phyloP scores from a whole-genome alignment of 1,140 invertebrate species.

The Cyclargus thomasi region DNA sequence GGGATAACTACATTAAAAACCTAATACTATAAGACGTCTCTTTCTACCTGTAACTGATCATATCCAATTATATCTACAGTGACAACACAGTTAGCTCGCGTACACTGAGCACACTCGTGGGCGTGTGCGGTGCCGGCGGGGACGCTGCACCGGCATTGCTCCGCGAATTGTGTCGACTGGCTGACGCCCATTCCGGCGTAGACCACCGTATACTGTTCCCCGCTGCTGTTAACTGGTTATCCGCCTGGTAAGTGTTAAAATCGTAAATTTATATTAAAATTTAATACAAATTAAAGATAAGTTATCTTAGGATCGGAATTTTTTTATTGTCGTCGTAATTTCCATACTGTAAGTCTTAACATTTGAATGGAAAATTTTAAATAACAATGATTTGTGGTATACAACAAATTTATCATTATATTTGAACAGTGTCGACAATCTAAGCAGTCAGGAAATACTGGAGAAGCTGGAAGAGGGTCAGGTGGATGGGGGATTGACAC shows the following conservation, averaged over 20 bases:
- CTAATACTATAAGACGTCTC: too few relatives aligned
- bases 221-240: conserved; percentile 87
- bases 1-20: too few relatives aligned
- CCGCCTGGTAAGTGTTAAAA: conserved; percentile 74
- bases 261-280: background rate
- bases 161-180: conserved; percentile 87
- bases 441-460: conserved; percentile 56
- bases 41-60: too few relatives aligned
- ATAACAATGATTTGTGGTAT: too few relatives aligned
- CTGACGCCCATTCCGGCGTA: conserved; percentile 84
- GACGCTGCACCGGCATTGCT: conserved; percentile 86
- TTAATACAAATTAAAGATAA: too few relatives aligned
- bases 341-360: too few relatives aligned
- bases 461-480: conserved; percentile 75
- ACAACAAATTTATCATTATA: background rate
- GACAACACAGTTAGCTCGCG: conserved; percentile 82
- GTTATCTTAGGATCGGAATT: too few relatives aligned
- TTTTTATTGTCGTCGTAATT: too few relatives aligned
- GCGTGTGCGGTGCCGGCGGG: conserved; percentile 81
- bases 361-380: too few relatives aligned
- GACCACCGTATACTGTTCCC: conserved; percentile 88
- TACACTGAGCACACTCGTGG: conserved; percentile 85
- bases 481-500: conserved; percentile 60
- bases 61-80: conserved; percentile 36
- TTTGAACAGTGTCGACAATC: conserved; percentile 71